phyloP scores from a whole-genome alignment of 2,113 vertebrate genomes.

The Mugil cephalus region DNA sequence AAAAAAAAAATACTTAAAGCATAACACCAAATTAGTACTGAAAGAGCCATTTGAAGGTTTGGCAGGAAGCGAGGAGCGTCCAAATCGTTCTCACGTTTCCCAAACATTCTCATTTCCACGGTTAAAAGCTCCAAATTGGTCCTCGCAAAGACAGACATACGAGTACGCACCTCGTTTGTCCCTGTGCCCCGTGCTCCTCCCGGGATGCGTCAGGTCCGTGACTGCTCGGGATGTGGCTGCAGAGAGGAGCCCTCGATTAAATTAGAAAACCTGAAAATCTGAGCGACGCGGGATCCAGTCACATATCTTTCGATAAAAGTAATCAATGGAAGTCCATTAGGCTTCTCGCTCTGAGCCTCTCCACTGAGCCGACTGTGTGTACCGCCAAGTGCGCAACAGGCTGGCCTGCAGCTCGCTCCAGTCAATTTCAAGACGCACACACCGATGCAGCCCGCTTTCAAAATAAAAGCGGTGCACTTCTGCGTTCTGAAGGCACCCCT shows the following conservation, averaged over 20 bases:
- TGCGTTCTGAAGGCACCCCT: too few relatives aligned
- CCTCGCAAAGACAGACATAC: background rate
- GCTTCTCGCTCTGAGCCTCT: slow-evolving; percentile 7
- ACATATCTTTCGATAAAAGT: background rate
- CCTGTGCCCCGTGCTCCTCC: slow-evolving; percentile 13
- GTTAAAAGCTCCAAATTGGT: background rate
- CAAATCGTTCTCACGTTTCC: slow-evolving; percentile 13
- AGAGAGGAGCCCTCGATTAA: background rate
- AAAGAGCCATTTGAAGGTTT: background rate
- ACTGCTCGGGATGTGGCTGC: slow-evolving; percentile 1
- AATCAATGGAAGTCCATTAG: slow-evolving; percentile 12
- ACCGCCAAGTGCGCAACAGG: slow-evolving; percentile 60
- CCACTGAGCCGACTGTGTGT: background rate
- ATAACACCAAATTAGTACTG: slow-evolving; percentile 4
- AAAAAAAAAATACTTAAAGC: background rate
- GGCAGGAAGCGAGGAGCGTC: background rate
- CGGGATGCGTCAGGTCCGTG: slow-evolving; percentile 27
- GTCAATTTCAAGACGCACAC: slow-evolving; percentile 13
- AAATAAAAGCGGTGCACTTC: slow-evolving; percentile 51
- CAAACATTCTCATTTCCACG: background rate
- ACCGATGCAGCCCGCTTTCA: slow-evolving; percentile 32
- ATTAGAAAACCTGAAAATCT: background rate
- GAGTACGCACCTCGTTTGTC: slow-evolving; percentile 45
- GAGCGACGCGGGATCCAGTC: slow-evolving; percentile 27
- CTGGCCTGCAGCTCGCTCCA: slow-evolving; percentile 26